Percentiles rank a stretch among this genome's conserved stretches.
phyloP scores from a whole-genome alignment of 30 jellyfish, hydroid and myxozoan species.

The Cassiopea xamachana region DNA sequence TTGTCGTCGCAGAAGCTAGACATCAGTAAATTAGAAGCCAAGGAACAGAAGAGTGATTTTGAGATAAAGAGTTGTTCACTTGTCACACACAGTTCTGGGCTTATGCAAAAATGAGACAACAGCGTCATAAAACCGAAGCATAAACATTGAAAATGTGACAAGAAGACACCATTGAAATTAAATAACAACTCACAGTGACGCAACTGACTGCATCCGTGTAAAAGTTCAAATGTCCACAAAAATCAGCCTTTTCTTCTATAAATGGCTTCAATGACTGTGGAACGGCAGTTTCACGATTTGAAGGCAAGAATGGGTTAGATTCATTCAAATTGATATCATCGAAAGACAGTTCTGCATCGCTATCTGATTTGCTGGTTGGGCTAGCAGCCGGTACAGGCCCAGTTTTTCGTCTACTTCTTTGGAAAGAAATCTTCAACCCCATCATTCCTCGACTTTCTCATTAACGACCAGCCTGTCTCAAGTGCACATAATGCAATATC shows the following conservation, averaged over 20 bases:
- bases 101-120: background rate
- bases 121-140: background rate
- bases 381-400: background rate
- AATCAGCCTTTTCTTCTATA: conserved; percentile 4
- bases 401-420: conserved; percentile 10
- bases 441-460: background rate
- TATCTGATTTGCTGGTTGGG: background rate
- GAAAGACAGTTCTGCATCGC: background rate
- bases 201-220: conserved; percentile 32
- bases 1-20: too few relatives aligned
- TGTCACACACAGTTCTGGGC: too few relatives aligned
- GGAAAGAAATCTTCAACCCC: conserved; percentile 19
- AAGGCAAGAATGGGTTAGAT: conserved; percentile 10
- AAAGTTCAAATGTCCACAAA: background rate
- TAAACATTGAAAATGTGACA: background rate
- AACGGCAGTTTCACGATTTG: conserved; percentile 18
- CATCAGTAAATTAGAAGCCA: too few relatives aligned
- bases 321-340: background rate
- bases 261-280: conserved; percentile 38
- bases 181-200: conserved; percentile 8
- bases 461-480: background rate
- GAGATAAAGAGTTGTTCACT: too few relatives aligned
- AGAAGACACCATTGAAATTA: background rate
- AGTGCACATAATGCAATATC: background rate
- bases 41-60: too few relatives aligned